Percentiles rank a stretch among this genome's conserved stretches.
Evolutionary conservation across 1,140 invertebrate species (phyloP).

Genomic region (Drosophila ambigua): DNA sequence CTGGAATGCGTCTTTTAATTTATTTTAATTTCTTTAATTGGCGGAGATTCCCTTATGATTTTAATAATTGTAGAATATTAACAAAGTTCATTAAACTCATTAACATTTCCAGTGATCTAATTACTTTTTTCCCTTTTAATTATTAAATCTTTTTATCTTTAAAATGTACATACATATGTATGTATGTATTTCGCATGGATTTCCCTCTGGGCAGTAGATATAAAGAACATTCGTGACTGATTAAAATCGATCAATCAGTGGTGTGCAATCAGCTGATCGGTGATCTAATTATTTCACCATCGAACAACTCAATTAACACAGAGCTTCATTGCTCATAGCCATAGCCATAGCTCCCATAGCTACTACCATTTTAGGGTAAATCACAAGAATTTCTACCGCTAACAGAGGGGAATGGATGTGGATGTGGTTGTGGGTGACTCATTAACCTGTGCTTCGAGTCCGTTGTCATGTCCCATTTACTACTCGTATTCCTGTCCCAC

Average conservation of each 20-base stretch:
- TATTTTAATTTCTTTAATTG: no score
- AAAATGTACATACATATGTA: no score
- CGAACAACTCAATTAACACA: slow-evolving; percentile 5
- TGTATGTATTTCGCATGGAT: no score
- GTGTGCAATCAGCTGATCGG: slow-evolving; percentile 17
- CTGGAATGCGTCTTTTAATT: no score
- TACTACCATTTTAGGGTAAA: slow-evolving; percentile 11
- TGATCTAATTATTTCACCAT: slow-evolving; percentile 63
- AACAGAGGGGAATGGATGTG: background rate
- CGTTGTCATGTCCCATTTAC: slow-evolving; percentile 8
- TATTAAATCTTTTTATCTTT: no score
- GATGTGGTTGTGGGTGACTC: slow-evolving; percentile 10
- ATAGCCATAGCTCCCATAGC: background rate
- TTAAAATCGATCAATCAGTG: slow-evolving; percentile 9
- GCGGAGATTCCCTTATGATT: no score
- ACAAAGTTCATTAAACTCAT: no score
- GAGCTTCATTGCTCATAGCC: slow-evolving; percentile 8
- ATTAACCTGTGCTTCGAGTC: slow-evolving; percentile 15
- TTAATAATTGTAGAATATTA: no score
- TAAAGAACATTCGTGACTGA: slow-evolving; percentile 2
- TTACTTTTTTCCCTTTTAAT: no score
- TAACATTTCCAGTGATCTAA: no score
- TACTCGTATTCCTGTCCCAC: background rate
- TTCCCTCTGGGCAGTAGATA: no score
- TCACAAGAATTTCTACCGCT: slow-evolving; percentile 31